phyloP scores from a whole-genome alignment of 2,797 vertebrate genomes.

The Schizopygopsis malacanthus region DNA sequence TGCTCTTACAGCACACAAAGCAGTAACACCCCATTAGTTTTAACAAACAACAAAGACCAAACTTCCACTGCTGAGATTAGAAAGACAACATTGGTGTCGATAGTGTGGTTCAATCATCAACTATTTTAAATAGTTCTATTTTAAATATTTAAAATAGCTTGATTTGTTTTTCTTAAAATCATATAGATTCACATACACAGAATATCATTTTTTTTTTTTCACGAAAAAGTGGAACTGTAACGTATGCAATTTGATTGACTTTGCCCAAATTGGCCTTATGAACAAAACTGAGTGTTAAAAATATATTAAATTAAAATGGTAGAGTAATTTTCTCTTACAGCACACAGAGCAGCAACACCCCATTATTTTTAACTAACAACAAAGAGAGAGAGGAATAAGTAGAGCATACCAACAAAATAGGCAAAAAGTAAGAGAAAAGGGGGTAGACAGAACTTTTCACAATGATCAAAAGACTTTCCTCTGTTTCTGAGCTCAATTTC shows the following conservation, averaged over 20 bases:
- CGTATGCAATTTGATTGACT: neutral
- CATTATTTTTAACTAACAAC: slow-evolving; percentile 48
- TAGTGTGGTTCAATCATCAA: neutral
- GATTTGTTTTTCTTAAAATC: neutral
- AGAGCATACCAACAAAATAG: slow-evolving; percentile 44
- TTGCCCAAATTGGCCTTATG: neutral
- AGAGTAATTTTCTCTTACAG: neutral
- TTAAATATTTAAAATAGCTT: neutral
- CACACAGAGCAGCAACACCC: slow-evolving; percentile 12
- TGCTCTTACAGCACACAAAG: neutral
- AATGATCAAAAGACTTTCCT: slow-evolving; percentile 72
- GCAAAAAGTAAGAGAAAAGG: slow-evolving; percentile 51
- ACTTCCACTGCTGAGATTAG: too few species aligned
- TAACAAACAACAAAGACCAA: slow-evolving; percentile 43
- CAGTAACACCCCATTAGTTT: slow-evolving; percentile 42
- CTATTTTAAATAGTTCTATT: neutral
- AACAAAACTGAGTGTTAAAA: neutral
- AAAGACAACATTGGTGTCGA: too few species aligned
- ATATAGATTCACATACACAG: neutral
- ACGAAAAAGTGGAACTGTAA: neutral
- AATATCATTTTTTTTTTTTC: neutral
- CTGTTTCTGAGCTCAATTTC: slow-evolving; percentile 65
- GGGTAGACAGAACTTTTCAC: slow-evolving; percentile 52
- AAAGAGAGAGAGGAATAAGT: slow-evolving; percentile 60
- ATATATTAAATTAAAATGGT: slow-evolving; percentile 14